phyloP scores from a whole-genome alignment of 2,797 vertebrate genomes.

The Eurystomus glaucurus region DNA sequence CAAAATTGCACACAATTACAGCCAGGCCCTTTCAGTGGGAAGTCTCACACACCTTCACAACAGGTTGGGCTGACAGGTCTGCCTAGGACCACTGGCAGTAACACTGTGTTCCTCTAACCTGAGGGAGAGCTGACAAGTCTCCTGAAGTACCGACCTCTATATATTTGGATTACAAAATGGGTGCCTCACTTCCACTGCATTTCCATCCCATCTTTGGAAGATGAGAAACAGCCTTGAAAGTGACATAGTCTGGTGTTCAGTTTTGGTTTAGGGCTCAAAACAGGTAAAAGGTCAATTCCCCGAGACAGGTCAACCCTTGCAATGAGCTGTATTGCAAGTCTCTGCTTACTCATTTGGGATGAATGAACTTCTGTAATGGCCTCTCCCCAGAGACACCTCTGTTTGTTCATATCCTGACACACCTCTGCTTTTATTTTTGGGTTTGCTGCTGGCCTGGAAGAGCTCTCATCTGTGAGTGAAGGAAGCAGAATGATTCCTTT shows the following conservation, averaged over 20 bases:
- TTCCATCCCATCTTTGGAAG: background rate
- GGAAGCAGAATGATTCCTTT: background rate
- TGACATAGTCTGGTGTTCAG: background rate
- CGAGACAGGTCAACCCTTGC: background rate
- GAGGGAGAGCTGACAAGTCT: background rate
- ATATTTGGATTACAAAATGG: background rate
- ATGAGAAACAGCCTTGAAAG: background rate
- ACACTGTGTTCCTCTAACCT: background rate
- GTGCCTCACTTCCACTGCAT: background rate
- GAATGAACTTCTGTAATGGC: constrained; percentile 17
- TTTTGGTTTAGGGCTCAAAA: background rate
- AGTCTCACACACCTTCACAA: background rate
- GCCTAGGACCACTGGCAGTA: background rate
- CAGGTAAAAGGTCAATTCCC: background rate
- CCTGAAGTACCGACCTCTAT: background rate
- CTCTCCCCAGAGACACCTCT: background rate
- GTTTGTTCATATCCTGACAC: background rate
- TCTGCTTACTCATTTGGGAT: background rate
- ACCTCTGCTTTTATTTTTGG: background rate
- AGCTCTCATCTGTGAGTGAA: background rate
- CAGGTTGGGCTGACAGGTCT: background rate
- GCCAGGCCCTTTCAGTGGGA: background rate
- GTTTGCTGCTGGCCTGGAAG: background rate
- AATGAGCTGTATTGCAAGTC: background rate
- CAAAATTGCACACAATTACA: background rate